Evolutionary conservation across 1,140 invertebrate genomes (phyloP).

Genomic region (Brevipalpus yothersi): DNA sequence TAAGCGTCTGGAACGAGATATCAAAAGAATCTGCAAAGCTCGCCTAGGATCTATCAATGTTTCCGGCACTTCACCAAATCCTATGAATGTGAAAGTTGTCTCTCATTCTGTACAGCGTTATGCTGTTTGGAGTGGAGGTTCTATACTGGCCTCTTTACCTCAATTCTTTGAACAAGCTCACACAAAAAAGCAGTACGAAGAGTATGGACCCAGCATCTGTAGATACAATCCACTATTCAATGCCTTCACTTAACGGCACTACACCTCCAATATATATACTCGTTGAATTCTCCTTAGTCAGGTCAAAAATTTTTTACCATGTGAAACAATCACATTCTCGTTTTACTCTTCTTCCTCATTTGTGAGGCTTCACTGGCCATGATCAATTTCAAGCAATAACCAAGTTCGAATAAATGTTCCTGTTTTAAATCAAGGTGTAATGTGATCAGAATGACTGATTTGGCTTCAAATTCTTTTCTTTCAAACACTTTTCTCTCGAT

Average conservation of each 20-base stretch:
- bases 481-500: no score
- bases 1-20: conserved; percentile 73
- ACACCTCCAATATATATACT: no score
- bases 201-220: conserved; percentile 96
- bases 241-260: conserved; percentile 21
- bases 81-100: conserved; percentile 93
- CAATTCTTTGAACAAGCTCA: conserved; percentile 99
- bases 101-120: conserved; percentile 98
- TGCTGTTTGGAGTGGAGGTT: conserved; percentile 98
- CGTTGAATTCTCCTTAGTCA: no score
- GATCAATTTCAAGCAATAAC: no score
- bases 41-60: conserved; percentile 76
- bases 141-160: conserved; percentile 84
- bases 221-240: conserved; percentile 98
- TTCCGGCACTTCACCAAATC: conserved; percentile 71
- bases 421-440: no score
- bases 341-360: no score
- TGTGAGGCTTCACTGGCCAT: no score
- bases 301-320: no score
- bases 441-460: no score
- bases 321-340: no score
- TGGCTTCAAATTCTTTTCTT: no score
- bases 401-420: no score
- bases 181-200: conserved; percentile 95
- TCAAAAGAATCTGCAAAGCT: conserved; percentile 81